phyloP scores from a whole-genome alignment of 2,888 invertebrate species.

The Lochmaea crataegi region DNA sequence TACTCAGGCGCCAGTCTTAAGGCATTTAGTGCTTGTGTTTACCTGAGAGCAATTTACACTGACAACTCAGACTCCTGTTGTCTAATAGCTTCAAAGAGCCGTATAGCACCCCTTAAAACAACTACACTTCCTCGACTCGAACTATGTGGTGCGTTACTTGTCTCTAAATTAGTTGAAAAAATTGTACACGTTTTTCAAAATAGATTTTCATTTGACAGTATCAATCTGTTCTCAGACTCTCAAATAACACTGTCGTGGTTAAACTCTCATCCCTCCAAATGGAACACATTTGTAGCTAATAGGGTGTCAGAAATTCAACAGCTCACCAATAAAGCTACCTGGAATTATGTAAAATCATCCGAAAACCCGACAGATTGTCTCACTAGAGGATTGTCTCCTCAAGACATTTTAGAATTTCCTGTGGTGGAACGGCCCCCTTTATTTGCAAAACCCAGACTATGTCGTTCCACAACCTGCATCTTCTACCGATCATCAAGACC shows the following conservation, averaged over 20 bases:
- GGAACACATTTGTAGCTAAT: neutral
- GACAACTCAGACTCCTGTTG: neutral
- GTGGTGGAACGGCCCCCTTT: too few relatives aligned
- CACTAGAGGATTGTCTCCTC: too few relatives aligned
- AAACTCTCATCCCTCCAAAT: neutral
- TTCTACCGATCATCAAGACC: too few relatives aligned
- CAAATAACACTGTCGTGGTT: neutral
- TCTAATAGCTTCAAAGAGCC: neutral
- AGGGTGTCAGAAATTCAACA: neutral
- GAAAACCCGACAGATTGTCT: too few relatives aligned
- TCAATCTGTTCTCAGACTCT: neutral
- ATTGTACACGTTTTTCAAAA: neutral
- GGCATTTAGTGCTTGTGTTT: too few relatives aligned
- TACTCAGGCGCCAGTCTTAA: neutral
- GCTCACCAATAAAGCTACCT: too few relatives aligned
- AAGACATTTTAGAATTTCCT: too few relatives aligned
- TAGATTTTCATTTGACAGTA: neutral
- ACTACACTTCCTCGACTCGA: neutral
- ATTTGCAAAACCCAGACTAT: too few relatives aligned
- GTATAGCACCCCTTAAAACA: neutral
- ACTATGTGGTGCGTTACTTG: neutral
- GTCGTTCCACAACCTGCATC: too few relatives aligned
- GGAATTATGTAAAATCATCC: too few relatives aligned
- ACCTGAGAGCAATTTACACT: too few relatives aligned
- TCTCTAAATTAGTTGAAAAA: neutral